Evolutionary conservation across 2,113 vertebrate species (phyloP).

Genomic region (Panurus biarmicus): DNA sequence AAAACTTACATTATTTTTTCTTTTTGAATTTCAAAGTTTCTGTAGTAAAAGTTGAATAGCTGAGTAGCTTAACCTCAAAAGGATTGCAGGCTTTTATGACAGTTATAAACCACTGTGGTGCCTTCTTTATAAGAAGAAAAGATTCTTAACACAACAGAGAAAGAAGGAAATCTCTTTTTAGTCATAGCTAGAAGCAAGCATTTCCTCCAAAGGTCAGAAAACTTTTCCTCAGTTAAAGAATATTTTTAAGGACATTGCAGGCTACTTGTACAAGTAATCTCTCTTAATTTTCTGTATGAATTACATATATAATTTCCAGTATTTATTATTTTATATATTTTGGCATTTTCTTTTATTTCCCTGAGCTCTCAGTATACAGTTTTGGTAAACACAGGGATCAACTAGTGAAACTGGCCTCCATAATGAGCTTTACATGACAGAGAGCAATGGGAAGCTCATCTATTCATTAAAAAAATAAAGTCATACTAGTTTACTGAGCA

Average conservation of each 20-base stretch:
- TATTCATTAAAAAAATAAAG: neutral
- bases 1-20: conserved; percentile 88
- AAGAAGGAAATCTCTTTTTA: conserved; percentile 83
- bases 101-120: conserved; percentile 84
- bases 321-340: conserved; percentile 41
- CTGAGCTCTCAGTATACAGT: neutral
- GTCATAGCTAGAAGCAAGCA: conserved; percentile 83
- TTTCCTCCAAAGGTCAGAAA: conserved; percentile 85
- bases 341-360: conserved; percentile 27
- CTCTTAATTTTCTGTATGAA: conserved; percentile 70
- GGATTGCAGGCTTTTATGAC: conserved; percentile 83
- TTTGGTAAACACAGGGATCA: conserved; percentile 53
- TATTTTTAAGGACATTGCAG: conserved; percentile 76
- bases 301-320: conserved; percentile 65
- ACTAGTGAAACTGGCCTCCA: neutral
- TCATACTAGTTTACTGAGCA: neutral
- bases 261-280: conserved; percentile 72
- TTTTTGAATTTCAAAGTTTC: conserved; percentile 89
- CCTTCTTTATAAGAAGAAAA: conserved; percentile 85
- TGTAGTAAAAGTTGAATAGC: conserved; percentile 85
- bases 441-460: neutral
- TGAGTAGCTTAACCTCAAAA: conserved; percentile 86
- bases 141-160: conserved; percentile 83
- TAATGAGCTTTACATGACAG: conserved; percentile 34
- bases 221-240: conserved; percentile 80